phyloP scores from a whole-genome alignment of 2,113 vertebrate species.

The Polyodon spathula region DNA sequence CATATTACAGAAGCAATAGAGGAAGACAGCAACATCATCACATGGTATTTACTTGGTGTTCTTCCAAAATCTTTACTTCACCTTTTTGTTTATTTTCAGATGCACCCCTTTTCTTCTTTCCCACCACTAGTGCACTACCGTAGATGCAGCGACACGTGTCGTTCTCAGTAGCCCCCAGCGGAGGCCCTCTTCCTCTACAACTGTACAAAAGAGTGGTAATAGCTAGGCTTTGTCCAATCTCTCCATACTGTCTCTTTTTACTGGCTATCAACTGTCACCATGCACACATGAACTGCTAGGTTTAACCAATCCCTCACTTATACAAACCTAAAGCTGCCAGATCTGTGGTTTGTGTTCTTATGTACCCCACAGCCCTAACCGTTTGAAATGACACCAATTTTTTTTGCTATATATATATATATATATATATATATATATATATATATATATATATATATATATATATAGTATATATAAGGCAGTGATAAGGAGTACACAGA shows the following conservation, averaged over 20 bases:
- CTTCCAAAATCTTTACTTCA: too few species aligned
- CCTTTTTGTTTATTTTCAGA: background rate
- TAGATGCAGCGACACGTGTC: background rate
- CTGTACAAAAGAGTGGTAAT: conserved; percentile 27
- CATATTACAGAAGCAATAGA: too few species aligned
- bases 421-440: too few species aligned
- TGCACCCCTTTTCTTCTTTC: background rate
- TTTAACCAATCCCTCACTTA: background rate
- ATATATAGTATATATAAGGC: too few species aligned
- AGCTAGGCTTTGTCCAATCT: conserved; percentile 31
- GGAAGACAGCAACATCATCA: too few species aligned
- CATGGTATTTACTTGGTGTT: too few species aligned
- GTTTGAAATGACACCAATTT: too few species aligned
- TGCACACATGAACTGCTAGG: conserved; percentile 3
- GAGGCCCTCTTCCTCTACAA: conserved; percentile 35
- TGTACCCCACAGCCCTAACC: too few species aligned
- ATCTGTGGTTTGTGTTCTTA: background rate
- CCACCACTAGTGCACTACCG: background rate
- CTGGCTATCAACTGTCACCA: conserved; percentile 18
- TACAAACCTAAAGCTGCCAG: background rate
- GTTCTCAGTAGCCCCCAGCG: conserved; percentile 35
- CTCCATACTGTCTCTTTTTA: conserved; percentile 20
- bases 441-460: too few species aligned
- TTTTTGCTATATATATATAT: too few species aligned
- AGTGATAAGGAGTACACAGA: too few species aligned